Evolutionary conservation across 2,888 invertebrate species (phyloP), one percentile per base, ranked within the genome.

Genomic region (Phyllotreta cruciferae): DNA sequence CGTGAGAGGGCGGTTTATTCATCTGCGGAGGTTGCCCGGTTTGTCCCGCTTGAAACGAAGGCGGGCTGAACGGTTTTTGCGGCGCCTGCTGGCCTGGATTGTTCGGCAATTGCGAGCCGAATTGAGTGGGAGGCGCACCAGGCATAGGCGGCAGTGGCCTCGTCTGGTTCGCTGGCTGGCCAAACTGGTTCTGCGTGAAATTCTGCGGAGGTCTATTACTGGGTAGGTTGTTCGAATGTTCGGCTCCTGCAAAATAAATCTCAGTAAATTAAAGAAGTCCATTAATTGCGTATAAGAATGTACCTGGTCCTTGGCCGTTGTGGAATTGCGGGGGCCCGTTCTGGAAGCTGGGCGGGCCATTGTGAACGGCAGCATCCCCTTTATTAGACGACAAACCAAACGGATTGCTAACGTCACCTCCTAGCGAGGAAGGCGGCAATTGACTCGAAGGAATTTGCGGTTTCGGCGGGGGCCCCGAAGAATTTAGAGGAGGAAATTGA

Each of bases 101-200:
- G 24, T 24, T 24, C 24, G 24, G 24, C 4, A 24, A 24, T 24
- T 24, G 24, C 2, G 24, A 24, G 24, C 2, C 45, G 24, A 24
- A 24, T 24, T 24, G 24, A 24, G 13, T 8, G 9, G 34, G 35
- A n/a, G 24, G 41, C 4, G 24, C 42, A 9, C 39, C 44, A 6
- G 39, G 14, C n/a, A 9, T 11, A 44, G 11, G 44, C 14, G 44
- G 14, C 44, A 13, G 44, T 13, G 44, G 24, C 24, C 24, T 24
- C 24, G 24, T 24, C 10, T 45, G 9, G 6, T 9, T 11, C 45
- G 35, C 36, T 38, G 60, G 36, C 34, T 58, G 56, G 10, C 34
- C 24, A 74, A 50, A 72, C 67, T 52, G 74, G 71, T 50, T 78
- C 34, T 74, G 78, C 38, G 62, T 54, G 61, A 70, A 71, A 39